Evolutionary conservation across 1,140 invertebrate species (phyloP).

Genomic region (Chrysomallon squamiferum): DNA sequence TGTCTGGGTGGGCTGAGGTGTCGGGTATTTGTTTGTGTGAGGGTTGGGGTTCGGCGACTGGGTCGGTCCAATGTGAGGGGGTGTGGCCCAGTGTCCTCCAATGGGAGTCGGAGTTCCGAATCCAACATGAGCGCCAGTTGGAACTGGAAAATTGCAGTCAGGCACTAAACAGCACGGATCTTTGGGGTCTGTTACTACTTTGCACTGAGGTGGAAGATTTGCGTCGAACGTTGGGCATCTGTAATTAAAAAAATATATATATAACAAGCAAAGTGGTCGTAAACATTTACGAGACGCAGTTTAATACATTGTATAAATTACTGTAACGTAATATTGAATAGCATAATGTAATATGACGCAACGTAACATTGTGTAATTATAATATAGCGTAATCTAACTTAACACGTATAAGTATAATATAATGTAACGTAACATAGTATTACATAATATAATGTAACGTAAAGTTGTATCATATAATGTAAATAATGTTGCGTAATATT

Average conservation of each 20-base stretch:
- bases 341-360: too few species aligned
- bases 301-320: too few species aligned
- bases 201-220: conserved; percentile 31
- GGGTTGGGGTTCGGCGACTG: neutral
- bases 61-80: conserved; percentile 4
- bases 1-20: conserved; percentile 23
- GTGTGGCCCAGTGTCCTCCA: neutral
- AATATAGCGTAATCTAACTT: too few species aligned
- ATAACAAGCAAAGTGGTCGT: too few species aligned
- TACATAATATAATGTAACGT: too few species aligned
- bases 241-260: neutral
- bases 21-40: neutral
- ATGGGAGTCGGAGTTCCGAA: conserved; percentile 12
- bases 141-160: conserved; percentile 20
- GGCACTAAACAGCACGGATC: conserved; percentile 38
- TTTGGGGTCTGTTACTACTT: conserved; percentile 27
- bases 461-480: too few species aligned
- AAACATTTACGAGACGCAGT: too few species aligned
- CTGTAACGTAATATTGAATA: too few species aligned
- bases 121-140: conserved; percentile 3
- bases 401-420: too few species aligned
- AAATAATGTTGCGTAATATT: too few species aligned
- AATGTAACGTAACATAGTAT: too few species aligned
- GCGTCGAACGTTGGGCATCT: conserved; percentile 36
- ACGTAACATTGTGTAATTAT: too few species aligned